A percentile compares a stretch with the other conserved stretches of the same genome.
These are phyloP conservation scores for Sebastiscus tertius DNA, from an alignment of 2,797 vertebrate genomes.

Conservation along the genomic window DNA sequence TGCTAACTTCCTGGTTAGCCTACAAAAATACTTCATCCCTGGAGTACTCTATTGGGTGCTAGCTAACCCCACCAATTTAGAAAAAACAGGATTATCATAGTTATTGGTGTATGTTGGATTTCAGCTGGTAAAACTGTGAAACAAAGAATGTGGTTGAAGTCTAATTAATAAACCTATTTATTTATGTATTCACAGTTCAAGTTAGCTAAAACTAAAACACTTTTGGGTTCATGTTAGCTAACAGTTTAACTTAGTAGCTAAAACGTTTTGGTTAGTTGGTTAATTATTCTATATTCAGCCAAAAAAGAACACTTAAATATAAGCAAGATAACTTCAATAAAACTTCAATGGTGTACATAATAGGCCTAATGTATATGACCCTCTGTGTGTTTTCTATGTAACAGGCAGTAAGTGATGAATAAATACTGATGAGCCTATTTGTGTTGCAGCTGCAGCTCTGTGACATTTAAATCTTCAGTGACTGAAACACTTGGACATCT, in stretches of 20 bases:
- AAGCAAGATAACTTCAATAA: background rate
- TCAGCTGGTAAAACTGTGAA: background rate
- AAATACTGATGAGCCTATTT: background rate
- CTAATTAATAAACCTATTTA: background rate
- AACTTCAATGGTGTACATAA: background rate
- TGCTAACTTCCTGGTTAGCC: no score
- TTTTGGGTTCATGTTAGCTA: background rate
- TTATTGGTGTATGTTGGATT: background rate
- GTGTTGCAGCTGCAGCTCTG: constrained; percentile 1
- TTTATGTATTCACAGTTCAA: background rate
- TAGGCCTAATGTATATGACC: background rate
- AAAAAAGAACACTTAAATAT: background rate
- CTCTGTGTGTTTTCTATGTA: background rate
- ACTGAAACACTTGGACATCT: background rate
- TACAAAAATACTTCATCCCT: no score
- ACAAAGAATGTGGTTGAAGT: background rate
- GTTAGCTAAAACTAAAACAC: background rate
- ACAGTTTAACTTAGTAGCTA: background rate
- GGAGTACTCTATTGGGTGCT: background rate
- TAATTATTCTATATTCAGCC: background rate
- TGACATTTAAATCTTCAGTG: constrained; percentile 10
- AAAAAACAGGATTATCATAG: no score
- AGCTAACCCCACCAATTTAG: background rate
- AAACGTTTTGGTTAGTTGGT: background rate
- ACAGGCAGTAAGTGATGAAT: background rate